Base-by-base conservation (phyloP, 2,113 vertebrate genomes). In the Ariopsis seemanni region DNA sequence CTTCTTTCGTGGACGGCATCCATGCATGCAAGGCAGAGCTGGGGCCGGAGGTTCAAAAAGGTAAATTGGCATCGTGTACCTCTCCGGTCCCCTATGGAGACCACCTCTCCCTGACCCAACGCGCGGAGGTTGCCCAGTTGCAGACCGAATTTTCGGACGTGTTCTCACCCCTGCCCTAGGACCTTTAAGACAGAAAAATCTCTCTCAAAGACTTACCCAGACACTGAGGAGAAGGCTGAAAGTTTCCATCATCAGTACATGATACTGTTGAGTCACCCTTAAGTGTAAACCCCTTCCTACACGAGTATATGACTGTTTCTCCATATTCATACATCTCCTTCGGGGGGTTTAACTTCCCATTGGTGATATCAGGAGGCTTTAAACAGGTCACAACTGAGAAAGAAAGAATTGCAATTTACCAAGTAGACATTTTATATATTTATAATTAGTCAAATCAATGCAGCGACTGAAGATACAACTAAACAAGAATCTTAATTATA, bases 221-320 rank as follows among this genome's bases (percentile, higher is more conserved):
- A 63, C 60, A 63, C 20, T 25, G 25, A 67, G 63, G 10, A 67
- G 25, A 67, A 67, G 63, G 9, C 25, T 72, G 71, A 85, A 85
- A 85, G 22, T 7, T 60, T 85, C 84, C 71, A 75, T 74, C 0
- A 4, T 20, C 71, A 2, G 87, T 89, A 85, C 95, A 95, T 0
- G 2, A 0, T 4, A 69, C 0, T 1, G 0, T 0, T 0, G 0
- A 0, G 0, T 71, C 3, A 74, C 93, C 94, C 52, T 0, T 1
- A 0, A 92, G 11, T n/a, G 1, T 63, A 27, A 77, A 74, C 1
- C 30, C 53, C 48, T n/a, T 5, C 2, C 9, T 0, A 89, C 95
- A 95, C 0, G 0, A 17, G 90, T 93, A 95, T 1, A 0, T 0
- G 8, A 94, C 10, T 14, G 18, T 82, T 0, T 89, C 1, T 0